Conservation (phyloP, 2,797 vertebrate genomes). For the Melanitta fusca region DNA sequence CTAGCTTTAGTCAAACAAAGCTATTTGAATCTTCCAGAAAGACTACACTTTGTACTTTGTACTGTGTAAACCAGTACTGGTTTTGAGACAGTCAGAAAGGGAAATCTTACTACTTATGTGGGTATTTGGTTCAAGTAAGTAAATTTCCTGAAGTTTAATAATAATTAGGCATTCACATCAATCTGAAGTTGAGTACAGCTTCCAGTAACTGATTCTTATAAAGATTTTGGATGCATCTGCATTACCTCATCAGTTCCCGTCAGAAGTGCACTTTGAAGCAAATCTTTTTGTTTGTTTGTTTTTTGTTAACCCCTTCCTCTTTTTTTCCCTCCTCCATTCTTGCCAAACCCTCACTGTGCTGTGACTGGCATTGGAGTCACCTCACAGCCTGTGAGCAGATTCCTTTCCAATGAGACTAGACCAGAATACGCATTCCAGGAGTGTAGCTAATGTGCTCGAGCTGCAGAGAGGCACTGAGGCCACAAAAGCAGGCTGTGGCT, state of each 20-base stretch:
- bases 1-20: not conserved
- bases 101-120: not conserved
- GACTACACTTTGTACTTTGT: not conserved
- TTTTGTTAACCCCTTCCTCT: not conserved
- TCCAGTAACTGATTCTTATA: accelerated
- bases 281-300: not conserved
- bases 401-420: not conserved
- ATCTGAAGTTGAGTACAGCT: not conserved
- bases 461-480: accelerated
- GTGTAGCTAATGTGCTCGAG: accelerated
- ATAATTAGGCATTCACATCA: not conserved
- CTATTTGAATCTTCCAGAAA: not conserved
- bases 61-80: not conserved
- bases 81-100: not conserved
- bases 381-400: accelerated
- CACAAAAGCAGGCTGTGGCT: accelerated
- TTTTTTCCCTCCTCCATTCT: not conserved
- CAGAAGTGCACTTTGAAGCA: accelerated
- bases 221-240: not conserved
- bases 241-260: accelerated
- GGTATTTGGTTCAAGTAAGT: not conserved
- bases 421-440: not conserved
- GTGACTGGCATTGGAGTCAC: accelerated
- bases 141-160: not conserved
- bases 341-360: not conserved